phyloP scores from a whole-genome alignment of 2,113 vertebrate species.

The Haemorhous mexicanus region DNA sequence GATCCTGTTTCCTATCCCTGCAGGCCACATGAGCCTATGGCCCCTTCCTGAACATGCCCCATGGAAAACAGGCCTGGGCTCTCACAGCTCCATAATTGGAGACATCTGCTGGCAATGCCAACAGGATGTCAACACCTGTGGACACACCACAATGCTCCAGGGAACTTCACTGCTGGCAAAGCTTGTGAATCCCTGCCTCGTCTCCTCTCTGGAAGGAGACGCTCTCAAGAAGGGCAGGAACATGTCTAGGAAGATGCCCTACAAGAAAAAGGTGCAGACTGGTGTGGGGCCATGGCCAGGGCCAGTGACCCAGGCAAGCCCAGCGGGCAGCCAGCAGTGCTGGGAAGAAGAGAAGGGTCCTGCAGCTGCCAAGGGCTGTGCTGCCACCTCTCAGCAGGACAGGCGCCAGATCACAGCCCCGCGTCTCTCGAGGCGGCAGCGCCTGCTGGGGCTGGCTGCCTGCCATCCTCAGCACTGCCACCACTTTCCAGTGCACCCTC shows the following conservation, averaged over 20 bases:
- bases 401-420: not conserved
- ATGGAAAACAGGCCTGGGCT: not conserved
- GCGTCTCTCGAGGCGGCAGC: rapidly evolving
- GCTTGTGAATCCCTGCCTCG: not conserved
- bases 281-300: not conserved
- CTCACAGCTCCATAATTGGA: rapidly evolving
- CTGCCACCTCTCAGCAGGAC: not conserved
- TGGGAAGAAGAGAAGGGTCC: not conserved
- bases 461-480: rapidly evolving
- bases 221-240: not conserved
- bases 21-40: not conserved
- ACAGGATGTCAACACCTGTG: not conserved
- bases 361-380: not conserved
- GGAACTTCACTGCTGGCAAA: not conserved
- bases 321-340: not conserved
- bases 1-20: not conserved
- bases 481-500: not conserved
- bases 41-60: rapidly evolving
- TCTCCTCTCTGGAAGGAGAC: not conserved
- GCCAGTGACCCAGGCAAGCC: not conserved
- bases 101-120: not conserved
- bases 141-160: not conserved
- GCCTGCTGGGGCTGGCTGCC: not conserved
- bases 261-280: not conserved
- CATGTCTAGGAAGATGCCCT: not conserved